Base-by-base conservation (phyloP, 2,888 invertebrate genomes). In the Latrodectus elegans region DNA sequence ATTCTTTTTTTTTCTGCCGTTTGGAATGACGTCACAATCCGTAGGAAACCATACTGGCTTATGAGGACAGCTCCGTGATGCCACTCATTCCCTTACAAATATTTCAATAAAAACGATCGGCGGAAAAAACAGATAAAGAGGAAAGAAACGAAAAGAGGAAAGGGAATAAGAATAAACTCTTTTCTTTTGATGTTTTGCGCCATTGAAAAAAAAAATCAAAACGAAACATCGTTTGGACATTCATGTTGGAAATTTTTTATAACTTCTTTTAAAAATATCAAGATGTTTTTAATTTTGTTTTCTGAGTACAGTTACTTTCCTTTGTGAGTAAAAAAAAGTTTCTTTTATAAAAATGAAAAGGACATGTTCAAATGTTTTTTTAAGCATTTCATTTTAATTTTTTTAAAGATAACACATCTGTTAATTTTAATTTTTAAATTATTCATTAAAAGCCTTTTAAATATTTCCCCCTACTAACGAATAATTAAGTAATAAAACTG, bases 101-200 rank as follows among this genome's bases (percentile, higher is more conserved):
- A 84, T 76, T 84, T 73, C 78, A 73, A 84, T 78, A 77, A 78
- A 84, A 84, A 84, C 65, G 77, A 77, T 71, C 72, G 73, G 52
- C 17, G 17, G 22, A 14, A 17, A 38, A 53, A 74, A 53, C n/a
- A 53, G 55, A 53, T 53, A 73, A 52, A 53, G 17, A 55, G 53
- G 53, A 52, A 53, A 68, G 38, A 64, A n/a, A 79, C 51, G 55
- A 71, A 79, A 38, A 79, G 12, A 52, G 53, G 52, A n/a, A n/a
- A 38, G 64, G 51, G 38, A 38, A 38, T 38, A 75, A 64, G 68
- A 52, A 68, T 77, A 52, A 68, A 77, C 68, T 68, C 55, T 53
- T 38, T 75, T 74, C 64, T 67, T 68, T 55, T 65, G 74, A 82
- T 67, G 74, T 74, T 67, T 82, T 53, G 53, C 26, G 26, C 22